Percentiles rank a stretch among this genome's conserved stretches.
Conservation (phyloP, 1,140 invertebrate genomes). For the Acromyrmex heyeri region DNA sequence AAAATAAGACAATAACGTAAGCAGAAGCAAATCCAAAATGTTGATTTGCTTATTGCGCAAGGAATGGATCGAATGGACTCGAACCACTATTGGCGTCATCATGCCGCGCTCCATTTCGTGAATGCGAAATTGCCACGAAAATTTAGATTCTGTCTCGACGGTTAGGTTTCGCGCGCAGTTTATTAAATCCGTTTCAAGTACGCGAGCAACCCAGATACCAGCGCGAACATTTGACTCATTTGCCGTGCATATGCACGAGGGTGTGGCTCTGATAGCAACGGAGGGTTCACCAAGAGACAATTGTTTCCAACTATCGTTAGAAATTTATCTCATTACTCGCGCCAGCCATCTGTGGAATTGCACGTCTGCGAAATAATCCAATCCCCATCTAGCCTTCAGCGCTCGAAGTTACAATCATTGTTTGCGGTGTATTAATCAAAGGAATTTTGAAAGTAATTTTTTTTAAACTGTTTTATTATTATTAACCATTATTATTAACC, state of each 20-base stretch:
- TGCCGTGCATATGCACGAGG: background rate
- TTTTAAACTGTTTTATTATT: constrained; percentile 1
- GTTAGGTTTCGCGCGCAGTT: constrained; percentile 27
- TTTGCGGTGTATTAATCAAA: constrained; percentile 2
- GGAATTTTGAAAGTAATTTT: background rate
- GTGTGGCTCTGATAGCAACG: constrained; percentile 46
- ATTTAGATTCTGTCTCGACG: constrained; percentile 56
- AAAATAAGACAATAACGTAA: too few species aligned
- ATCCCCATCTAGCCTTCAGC: background rate
- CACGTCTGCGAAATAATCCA: constrained; percentile 24
- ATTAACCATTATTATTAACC: background rate
- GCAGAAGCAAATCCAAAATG: too few species aligned
- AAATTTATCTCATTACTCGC: constrained; percentile 73
- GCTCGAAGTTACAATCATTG: background rate
- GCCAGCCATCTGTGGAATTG: constrained; percentile 25
- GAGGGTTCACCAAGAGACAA: constrained; percentile 59
- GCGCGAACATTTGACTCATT: constrained; percentile 48
- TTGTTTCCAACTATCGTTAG: constrained; percentile 47
- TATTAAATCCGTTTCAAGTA: constrained; percentile 65
- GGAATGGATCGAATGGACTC: background rate
- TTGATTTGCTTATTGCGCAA: background rate
- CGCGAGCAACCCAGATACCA: constrained; percentile 61
- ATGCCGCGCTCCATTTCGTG: constrained; percentile 1
- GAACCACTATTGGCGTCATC: background rate
- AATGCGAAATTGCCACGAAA: constrained; percentile 42